A percentile compares a stretch with the other conserved stretches of the same genome.
phyloP scores from a whole-genome alignment of 2,797 vertebrate genomes.

The Lophius americanus region DNA sequence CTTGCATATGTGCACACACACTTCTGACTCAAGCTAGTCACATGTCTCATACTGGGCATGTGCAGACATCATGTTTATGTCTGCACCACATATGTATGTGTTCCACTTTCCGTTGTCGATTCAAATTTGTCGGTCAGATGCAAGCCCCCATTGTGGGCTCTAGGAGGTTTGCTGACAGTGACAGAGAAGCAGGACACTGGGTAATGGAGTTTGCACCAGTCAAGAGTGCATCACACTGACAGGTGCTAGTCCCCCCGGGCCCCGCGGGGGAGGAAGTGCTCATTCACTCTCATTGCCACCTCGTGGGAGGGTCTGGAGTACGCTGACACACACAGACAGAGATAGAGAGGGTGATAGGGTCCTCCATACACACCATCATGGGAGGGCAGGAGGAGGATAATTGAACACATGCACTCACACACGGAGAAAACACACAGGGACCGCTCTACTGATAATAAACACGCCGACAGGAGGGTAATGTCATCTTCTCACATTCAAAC shows the following conservation, averaged over 20 bases:
- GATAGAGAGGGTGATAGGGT: slow-evolving; percentile 25
- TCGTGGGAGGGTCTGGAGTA: slow-evolving; percentile 55
- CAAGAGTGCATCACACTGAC: slow-evolving; percentile 71
- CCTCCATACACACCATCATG: slow-evolving; percentile 22
- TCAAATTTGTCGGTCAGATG: not conserved
- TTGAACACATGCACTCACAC: not conserved
- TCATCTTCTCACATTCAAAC: not conserved
- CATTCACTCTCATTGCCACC: slow-evolving; percentile 60
- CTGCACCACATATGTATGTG: not conserved
- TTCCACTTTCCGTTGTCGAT: slow-evolving; percentile 1
- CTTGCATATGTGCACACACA: not conserved
- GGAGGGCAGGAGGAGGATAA: slow-evolving; percentile 7
- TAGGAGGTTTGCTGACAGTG: slow-evolving; percentile 53
- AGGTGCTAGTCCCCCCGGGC: slow-evolving; percentile 67
- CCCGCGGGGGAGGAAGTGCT: slow-evolving; percentile 62
- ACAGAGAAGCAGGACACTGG: slow-evolving; percentile 66
- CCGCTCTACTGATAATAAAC: not conserved
- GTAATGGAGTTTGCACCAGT: slow-evolving; percentile 77
- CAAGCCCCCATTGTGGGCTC: slow-evolving; percentile 23
- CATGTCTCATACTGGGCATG: no score
- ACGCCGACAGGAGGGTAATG: not conserved
- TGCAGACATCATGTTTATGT: not conserved
- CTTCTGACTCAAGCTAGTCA: not conserved
- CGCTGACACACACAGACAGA: slow-evolving; percentile 7
- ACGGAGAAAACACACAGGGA: not conserved